Evolutionary conservation across 2,888 invertebrate genomes (phyloP).

Genomic region (Nasonia oneida): DNA sequence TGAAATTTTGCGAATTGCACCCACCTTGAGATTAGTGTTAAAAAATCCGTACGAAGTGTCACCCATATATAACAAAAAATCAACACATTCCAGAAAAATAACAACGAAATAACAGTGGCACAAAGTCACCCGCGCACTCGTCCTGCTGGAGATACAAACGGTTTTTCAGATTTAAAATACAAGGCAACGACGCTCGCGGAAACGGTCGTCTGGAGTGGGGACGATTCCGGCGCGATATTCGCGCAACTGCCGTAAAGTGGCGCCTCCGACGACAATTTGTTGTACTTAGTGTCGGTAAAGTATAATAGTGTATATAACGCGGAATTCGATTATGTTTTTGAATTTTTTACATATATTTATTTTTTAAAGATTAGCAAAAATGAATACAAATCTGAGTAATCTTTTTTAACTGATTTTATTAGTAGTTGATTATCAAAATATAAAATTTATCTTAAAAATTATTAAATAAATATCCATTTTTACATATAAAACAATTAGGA

Average conservation of each 20-base stretch:
- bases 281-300: background rate
- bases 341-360: background rate
- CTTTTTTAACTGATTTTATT: background rate
- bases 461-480: conserved; percentile 10
- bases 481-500: conserved; percentile 33
- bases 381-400: background rate
- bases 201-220: background rate
- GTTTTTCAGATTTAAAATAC: conserved; percentile 56
- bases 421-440: background rate
- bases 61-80: conserved; percentile 5
- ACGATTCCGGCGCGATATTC: background rate
- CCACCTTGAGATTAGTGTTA: conserved; percentile 40
- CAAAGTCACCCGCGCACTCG: background rate
- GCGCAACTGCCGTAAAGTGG: background rate
- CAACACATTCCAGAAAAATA: conserved; percentile 25
- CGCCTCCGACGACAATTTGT: background rate
- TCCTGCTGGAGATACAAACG: conserved; percentile 28
- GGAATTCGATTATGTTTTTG: background rate
- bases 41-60: conserved; percentile 38
- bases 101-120: background rate
- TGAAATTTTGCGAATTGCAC: background rate
- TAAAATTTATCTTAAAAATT: background rate
- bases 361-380: background rate
- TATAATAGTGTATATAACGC: background rate
- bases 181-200: conserved; percentile 28